Evolutionary conservation across 2,113 vertebrate species (phyloP), one percentile per base, ranked within the genome.

Genomic region (Vulpes ferrilata): DNA sequence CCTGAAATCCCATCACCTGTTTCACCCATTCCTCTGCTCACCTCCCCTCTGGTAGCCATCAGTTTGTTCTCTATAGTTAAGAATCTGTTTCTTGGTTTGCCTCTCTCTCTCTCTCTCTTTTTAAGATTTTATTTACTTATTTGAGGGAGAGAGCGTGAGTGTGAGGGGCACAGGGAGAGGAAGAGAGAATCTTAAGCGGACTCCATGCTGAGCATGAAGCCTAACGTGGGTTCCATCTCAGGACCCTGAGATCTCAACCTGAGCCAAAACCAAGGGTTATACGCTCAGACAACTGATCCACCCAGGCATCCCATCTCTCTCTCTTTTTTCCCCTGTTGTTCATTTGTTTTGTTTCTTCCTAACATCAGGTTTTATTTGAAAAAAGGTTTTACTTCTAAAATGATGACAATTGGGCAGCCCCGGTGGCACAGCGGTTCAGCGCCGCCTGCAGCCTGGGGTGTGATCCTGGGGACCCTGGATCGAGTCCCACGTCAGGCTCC

Each of bases 311-410:
- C 67, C 67, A 19, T 76, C 73, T 76, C 38, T 8, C 73, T 48
- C 38, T 43, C 32, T 32, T 43, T 25, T 9, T 73, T 27, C 11
- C 38, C 73, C 22, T 23, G 8, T 76, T 76, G 23, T 23, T 76
- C 23, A 15, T 48, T 48, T 76, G 73, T 15, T 76, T 76, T 27
- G 23, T 74, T 48, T 74, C 73, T 74, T 74, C 38, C 6, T 43
- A 43, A 74, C 43, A 27, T 76, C 43, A 43, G 10, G 10, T 73
- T 95, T 97, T 86, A 71, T 91, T 83, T 90, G 67, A 86, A 48
- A 90, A 76, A 74, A 60, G 59, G 11, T 48, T 89, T 92, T 79
- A 86, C 74, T 90, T 27, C 85, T 85, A 80, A 97, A 51, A 67
- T 90, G 17, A 51, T 87, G 38, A 88, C 35, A 78, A 69, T 30